Conservation (phyloP, 1,140 invertebrate species). For the Bombus sibiricus region DNA sequence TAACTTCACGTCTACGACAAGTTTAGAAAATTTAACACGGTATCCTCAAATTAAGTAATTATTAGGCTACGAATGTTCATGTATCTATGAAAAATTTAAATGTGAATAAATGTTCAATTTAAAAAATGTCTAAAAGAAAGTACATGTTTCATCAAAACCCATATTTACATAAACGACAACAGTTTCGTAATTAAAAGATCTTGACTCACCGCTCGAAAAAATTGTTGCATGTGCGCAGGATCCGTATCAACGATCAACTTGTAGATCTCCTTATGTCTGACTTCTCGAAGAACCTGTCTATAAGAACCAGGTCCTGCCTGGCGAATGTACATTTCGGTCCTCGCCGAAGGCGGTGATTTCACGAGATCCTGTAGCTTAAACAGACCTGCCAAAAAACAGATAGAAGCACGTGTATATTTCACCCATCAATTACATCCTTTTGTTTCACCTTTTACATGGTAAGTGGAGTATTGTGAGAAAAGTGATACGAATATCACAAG, state of each 20-base stretch:
- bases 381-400: constrained; percentile 85
- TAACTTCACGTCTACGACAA: no score
- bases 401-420: not conserved
- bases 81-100: no score
- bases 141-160: not conserved
- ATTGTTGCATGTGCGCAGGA: constrained; percentile 84
- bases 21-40: no score
- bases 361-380: constrained; percentile 94
- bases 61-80: no score
- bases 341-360: constrained; percentile 85
- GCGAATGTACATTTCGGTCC: constrained; percentile 92
- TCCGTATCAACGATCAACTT: constrained; percentile 92
- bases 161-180: no score
- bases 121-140: not conserved
- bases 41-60: not conserved
- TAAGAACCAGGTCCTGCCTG: constrained; percentile 89
- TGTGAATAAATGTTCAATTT: not conserved
- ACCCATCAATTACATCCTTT: not conserved
- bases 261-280: constrained; percentile 91
- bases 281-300: constrained; percentile 89
- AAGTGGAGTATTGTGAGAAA: not conserved
- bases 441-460: no score
- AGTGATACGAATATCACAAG: not conserved
- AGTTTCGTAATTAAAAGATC: no score
- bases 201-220: constrained; percentile 89